Evolutionary conservation across 1,140 invertebrate genomes (phyloP).

Genomic region (Trypoxylus dichotomus): DNA sequence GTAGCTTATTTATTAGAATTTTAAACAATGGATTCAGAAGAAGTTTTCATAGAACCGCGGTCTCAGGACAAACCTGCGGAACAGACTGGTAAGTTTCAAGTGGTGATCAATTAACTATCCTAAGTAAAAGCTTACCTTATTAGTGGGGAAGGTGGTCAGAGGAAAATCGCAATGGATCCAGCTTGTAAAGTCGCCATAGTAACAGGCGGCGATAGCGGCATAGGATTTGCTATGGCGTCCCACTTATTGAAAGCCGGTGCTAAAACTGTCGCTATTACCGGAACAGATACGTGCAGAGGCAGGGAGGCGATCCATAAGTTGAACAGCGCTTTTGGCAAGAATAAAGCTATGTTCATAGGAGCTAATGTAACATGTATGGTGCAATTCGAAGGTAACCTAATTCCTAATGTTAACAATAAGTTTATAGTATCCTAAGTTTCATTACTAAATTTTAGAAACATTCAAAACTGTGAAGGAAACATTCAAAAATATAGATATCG

Average conservation of each 20-base stretch:
- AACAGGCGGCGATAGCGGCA: constrained; percentile 44
- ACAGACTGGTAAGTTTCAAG: not conserved
- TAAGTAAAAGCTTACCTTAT: not conserved
- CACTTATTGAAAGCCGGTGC: constrained; percentile 42
- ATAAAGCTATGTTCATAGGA: constrained; percentile 44
- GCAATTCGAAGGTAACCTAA: constrained; percentile 35
- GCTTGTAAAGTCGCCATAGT: constrained; percentile 45
- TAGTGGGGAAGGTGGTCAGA: not conserved
- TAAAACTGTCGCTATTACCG: constrained; percentile 43
- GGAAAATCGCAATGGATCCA: constrained; percentile 30
- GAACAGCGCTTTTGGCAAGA: constrained; percentile 45
- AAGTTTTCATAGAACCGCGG: not conserved
- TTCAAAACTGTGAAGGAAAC: constrained; percentile 39
- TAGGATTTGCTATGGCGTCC: constrained; percentile 45
- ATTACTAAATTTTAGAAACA: constrained; percentile 37
- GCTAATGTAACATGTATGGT: constrained; percentile 38
- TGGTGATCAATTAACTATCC: not conserved
- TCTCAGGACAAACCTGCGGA: not conserved
- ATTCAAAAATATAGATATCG: constrained; percentile 43
- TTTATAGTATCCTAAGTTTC: too few species aligned
- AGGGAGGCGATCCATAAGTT: constrained; percentile 42
- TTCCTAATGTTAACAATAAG: not conserved
- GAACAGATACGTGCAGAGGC: constrained; percentile 39
- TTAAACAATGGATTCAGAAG: not conserved
- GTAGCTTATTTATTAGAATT: not conserved